phyloP scores from a whole-genome alignment of 2,113 vertebrate species.

The Mus musculus region DNA sequence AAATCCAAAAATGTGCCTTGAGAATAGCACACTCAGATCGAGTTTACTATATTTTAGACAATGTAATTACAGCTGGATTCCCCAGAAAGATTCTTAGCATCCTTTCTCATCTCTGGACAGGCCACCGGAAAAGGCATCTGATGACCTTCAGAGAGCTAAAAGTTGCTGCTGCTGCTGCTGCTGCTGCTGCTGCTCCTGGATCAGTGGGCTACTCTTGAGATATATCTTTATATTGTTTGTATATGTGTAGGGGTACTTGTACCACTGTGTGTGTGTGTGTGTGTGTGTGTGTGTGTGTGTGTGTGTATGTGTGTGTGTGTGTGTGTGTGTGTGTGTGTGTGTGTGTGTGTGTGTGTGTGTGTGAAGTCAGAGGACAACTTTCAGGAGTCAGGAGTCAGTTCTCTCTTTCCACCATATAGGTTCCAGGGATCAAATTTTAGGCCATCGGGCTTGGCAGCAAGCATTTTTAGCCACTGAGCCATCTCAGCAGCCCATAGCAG shows the following conservation, averaged over 20 bases:
- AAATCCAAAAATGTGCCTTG: constrained; percentile 66
- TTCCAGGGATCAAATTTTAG: not conserved
- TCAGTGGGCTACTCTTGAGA: not conserved
- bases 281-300: not conserved
- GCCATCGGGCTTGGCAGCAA: not conserved
- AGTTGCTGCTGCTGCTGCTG: not conserved
- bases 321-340: not conserved
- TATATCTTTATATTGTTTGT: not conserved
- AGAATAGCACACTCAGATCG: constrained; percentile 10
- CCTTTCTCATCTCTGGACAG: not conserved
- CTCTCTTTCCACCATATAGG: not conserved
- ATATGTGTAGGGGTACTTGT: not conserved
- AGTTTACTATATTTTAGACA: constrained; percentile 64
- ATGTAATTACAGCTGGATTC: constrained; percentile 60
- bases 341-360: not conserved
- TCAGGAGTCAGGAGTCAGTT: not conserved
- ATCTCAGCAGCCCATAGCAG: not conserved
- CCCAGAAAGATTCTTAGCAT: not conserved
- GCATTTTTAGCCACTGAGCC: too few species aligned
- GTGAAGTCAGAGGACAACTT: not conserved
- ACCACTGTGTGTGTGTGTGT: not conserved
- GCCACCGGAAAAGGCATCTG: not conserved
- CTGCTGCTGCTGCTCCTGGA: not conserved
- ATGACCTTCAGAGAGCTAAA: not conserved
- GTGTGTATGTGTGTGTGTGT: not conserved